A percentile compares a stretch with the other conserved stretches of the same genome.
Evolutionary conservation across 1,140 invertebrate genomes (phyloP).

Genomic region (Carcinoscorpius rotundicauda): DNA sequence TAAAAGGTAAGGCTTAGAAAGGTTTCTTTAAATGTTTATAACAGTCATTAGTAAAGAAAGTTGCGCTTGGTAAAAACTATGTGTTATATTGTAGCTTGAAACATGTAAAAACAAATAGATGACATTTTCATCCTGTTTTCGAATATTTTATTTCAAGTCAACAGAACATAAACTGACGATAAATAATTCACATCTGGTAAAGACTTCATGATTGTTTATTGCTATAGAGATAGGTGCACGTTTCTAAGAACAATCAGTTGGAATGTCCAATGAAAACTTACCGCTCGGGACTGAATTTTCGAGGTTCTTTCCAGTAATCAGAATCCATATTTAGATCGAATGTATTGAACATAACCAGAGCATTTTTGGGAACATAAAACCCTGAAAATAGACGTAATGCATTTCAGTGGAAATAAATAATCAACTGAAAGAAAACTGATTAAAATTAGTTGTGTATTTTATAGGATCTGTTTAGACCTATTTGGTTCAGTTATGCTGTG

Average conservation of each 20-base stretch:
- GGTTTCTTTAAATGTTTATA: too few relatives aligned
- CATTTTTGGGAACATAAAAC: conserved; percentile 59
- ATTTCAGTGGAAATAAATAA: too few relatives aligned
- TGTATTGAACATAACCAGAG: conserved; percentile 76
- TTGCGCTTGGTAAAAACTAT: too few relatives aligned
- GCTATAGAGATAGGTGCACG: neutral
- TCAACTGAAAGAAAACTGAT: too few relatives aligned
- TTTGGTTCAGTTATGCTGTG: neutral
- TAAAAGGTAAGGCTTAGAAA: too few relatives aligned
- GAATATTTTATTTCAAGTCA: conserved; percentile 2
- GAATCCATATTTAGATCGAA: conserved; percentile 65
- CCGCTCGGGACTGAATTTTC: conserved; percentile 48
- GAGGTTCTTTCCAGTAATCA: conserved; percentile 56
- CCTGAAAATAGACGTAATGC: conserved; percentile 30
- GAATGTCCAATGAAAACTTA: neutral
- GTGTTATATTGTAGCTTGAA: too few relatives aligned
- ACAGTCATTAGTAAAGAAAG: too few relatives aligned
- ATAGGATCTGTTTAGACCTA: neutral
- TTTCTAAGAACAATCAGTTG: neutral
- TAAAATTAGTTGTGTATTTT: neutral
- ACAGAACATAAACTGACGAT: neutral
- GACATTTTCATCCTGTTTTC: too few relatives aligned
- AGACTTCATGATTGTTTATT: neutral
- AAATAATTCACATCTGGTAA: neutral
- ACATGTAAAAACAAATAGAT: too few relatives aligned